These are phyloP conservation scores for Virgularia gustaviana DNA, from an alignment of 92 coral and sea anemone genomes.

Conservation along the genomic window DNA sequence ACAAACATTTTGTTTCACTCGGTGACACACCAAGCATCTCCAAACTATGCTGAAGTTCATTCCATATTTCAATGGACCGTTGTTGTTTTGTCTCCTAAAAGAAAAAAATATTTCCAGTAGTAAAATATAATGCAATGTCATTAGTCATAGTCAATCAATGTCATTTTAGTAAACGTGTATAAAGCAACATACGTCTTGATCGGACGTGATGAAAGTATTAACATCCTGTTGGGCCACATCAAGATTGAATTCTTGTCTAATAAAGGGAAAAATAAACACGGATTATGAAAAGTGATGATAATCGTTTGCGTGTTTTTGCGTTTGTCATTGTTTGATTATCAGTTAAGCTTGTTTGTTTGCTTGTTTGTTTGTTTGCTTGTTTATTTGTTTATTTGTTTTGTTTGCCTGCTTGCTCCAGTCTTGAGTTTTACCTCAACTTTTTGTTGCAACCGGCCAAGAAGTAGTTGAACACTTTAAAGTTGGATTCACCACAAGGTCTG, in stretches of 20 bases:
- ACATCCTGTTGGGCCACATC: constrained; percentile 66
- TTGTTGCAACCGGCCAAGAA: constrained; percentile 87
- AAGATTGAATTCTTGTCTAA: constrained; percentile 77
- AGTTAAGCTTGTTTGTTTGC: too few species aligned
- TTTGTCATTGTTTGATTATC: too few species aligned
- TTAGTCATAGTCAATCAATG: not conserved
- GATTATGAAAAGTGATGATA: too few species aligned
- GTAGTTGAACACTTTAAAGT: constrained; percentile 82
- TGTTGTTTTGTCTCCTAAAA: constrained; percentile 57
- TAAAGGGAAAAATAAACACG: not conserved
- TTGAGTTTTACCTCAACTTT: constrained; percentile 65
- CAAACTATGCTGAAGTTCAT: constrained; percentile 82
- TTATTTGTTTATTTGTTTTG: too few species aligned
- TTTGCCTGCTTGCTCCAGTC: not conserved
- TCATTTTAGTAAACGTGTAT: not conserved
- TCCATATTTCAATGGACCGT: constrained; percentile 76
- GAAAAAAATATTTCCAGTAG: not conserved
- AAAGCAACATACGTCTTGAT: constrained; percentile 5
- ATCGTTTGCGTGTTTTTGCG: too few species aligned
- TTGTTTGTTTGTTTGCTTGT: too few species aligned
- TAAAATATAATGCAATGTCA: not conserved
- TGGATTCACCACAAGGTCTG: constrained; percentile 74
- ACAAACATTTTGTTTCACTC: constrained; percentile 79
- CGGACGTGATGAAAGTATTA: constrained; percentile 54
- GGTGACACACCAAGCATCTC: constrained; percentile 74